Conservation (phyloP, 2,797 vertebrate species). For the Malurus splendens region DNA sequence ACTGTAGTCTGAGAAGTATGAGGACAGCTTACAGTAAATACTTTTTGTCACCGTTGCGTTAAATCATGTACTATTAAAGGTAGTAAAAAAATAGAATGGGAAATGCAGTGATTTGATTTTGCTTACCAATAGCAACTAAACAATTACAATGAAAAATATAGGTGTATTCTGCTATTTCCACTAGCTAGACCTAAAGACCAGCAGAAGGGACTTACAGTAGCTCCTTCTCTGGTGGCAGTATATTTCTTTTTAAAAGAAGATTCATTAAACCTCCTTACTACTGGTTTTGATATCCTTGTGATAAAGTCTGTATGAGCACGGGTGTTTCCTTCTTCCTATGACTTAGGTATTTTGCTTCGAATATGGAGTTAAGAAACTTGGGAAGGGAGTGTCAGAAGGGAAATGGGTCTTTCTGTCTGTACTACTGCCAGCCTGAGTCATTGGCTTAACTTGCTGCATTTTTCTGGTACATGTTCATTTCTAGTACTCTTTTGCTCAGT, state of each 20-base stretch:
- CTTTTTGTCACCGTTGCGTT: background rate
- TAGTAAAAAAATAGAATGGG: background rate
- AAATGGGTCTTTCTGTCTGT: background rate
- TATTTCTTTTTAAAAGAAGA: background rate
- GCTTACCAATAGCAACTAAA: background rate
- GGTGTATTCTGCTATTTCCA: background rate
- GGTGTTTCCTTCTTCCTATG: background rate
- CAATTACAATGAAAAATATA: background rate
- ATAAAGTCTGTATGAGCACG: fast-evolving
- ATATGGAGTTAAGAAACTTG: fast-evolving
- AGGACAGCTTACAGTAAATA: background rate
- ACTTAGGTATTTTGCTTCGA: background rate
- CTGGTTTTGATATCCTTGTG: background rate
- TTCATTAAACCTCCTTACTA: background rate
- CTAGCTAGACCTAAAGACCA: background rate
- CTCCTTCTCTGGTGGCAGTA: background rate
- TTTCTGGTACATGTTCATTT: background rate
- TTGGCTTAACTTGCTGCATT: background rate
- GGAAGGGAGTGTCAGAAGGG: background rate
- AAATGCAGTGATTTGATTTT: background rate
- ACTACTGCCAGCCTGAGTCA: background rate
- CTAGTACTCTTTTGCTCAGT: background rate
- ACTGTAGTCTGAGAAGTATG: background rate
- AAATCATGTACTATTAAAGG: background rate
- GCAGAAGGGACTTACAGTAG: background rate